Evolutionary conservation across 2,797 vertebrate species (phyloP), one percentile per base, ranked within the genome.

Genomic region (Oceanodroma leucorhoa): DNA sequence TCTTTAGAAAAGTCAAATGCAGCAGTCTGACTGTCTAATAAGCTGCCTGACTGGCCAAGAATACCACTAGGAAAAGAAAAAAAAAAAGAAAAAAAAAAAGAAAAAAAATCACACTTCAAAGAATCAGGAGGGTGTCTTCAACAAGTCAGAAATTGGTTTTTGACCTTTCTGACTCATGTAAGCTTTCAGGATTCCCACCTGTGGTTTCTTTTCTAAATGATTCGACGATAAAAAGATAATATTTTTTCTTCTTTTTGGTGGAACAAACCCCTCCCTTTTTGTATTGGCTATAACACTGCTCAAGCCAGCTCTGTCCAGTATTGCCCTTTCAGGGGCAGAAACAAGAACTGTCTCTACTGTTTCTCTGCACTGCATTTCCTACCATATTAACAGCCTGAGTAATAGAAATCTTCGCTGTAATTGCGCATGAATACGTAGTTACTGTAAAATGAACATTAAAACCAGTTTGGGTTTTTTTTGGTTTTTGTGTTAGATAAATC

Each of bases 131-230:
- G 94, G 64, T 97, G 85, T 96, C 95, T 97, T 95, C 95, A 90
- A 83, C 90, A 93, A 96, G 94, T 78, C 81, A 95, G 95, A 96
- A 97, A 97, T 84, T 96, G 94, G 66, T 91, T 96, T 97, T 96
- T 95, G 94, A 97, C 94, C 89, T 84, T 96, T 95, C 85, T 95
- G 91, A 94, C 83, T 96, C 72, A 93, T 80, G 38, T 91, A 95
- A 93, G 93, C 94, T 94, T 97, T 97, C 87, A 95, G 85, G 70
- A 91, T 95, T 97, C 87, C 83, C 89, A 93, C 94, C 93, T 96
- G 90, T 93, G 93, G 92, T 95, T 96, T 96, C 92, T 95, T 94
- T 97, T 96, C 57, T 84, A 96, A 96, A 91, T 90, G 36, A 92
- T 85, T 95, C 91, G 85, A 91, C 93, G 86, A 89, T 96, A 93